Conservation (phyloP, 2,888 invertebrate genomes). For the Lamellibrachia columna region DNA sequence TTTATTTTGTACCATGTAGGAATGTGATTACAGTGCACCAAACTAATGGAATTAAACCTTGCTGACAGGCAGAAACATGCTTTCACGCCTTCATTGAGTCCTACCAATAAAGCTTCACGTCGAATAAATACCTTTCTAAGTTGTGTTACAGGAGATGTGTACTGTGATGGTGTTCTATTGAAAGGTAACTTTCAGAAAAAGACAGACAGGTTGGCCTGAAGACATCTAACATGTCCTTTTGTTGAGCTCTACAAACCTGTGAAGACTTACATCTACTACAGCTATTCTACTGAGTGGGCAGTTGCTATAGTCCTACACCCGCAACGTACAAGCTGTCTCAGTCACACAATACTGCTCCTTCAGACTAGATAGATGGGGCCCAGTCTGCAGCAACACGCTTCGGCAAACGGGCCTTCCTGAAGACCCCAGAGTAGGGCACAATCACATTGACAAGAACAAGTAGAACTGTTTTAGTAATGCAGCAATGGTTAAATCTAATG, state of each 20-base stretch:
- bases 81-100: not conserved
- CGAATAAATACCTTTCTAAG: not conserved
- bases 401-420: not conserved
- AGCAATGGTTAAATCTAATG: not conserved
- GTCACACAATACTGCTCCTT: not conserved
- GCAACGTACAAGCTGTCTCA: not conserved
- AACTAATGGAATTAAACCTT: not conserved
- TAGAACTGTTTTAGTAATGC: not conserved
- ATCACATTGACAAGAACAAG: not conserved
- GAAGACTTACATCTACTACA: not conserved
- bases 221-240: not conserved
- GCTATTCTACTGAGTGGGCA: not conserved
- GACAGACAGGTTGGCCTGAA: not conserved
- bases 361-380: not conserved
- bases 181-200: not conserved
- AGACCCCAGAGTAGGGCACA: not conserved
- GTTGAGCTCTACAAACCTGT: not conserved
- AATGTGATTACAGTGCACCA: not conserved
- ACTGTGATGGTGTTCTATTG: not conserved
- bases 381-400: not conserved
- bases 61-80: not conserved
- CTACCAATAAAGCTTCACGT: not conserved
- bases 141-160: not conserved
- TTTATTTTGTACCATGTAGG: slow-evolving; percentile 16
- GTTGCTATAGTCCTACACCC: not conserved